A percentile compares a stretch with the other conserved stretches of the same genome.
Conservation (phyloP, 2,113 vertebrate species). For the Alligator mississippiensis region DNA sequence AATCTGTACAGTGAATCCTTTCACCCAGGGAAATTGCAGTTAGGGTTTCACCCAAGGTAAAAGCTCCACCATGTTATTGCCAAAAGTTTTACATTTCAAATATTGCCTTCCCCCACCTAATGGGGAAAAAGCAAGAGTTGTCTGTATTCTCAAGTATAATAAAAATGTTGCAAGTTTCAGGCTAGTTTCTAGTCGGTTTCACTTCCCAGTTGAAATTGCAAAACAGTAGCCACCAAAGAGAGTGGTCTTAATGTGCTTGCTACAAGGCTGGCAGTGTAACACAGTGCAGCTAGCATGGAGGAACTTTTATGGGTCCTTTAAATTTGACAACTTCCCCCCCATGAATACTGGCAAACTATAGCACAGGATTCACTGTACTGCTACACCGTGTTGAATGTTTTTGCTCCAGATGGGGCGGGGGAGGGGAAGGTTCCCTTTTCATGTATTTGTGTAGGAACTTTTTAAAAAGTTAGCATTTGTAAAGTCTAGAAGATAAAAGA, state of each 20-base stretch:
- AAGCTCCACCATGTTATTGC: background rate
- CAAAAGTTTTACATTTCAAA: constrained; percentile 25
- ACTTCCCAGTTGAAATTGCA: background rate
- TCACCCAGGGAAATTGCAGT: background rate
- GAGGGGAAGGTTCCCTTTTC: background rate
- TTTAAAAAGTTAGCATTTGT: constrained; percentile 65
- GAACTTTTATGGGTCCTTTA: fast-evolving
- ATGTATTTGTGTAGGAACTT: constrained; percentile 72
- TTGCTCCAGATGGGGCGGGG: background rate
- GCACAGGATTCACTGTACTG: background rate
- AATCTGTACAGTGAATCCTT: background rate
- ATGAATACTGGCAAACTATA: background rate
- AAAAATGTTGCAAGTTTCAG: background rate
- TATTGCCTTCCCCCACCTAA: background rate
- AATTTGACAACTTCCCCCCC: background rate
- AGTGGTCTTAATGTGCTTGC: fast-evolving
- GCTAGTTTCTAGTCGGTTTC: background rate
- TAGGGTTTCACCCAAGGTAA: constrained; percentile 22
- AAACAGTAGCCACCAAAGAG: fast-evolving
- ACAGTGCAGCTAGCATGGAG: background rate
- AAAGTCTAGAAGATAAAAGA: constrained; percentile 70
- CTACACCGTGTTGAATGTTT: fast-evolving
- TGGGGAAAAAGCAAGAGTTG: background rate
- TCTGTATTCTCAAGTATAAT: background rate
- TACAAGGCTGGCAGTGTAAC: fast-evolving